Percentiles rank a stretch among this genome's conserved stretches.
Conservation (phyloP, 2,888 invertebrate genomes). For the Hypselothyrea guttata region DNA sequence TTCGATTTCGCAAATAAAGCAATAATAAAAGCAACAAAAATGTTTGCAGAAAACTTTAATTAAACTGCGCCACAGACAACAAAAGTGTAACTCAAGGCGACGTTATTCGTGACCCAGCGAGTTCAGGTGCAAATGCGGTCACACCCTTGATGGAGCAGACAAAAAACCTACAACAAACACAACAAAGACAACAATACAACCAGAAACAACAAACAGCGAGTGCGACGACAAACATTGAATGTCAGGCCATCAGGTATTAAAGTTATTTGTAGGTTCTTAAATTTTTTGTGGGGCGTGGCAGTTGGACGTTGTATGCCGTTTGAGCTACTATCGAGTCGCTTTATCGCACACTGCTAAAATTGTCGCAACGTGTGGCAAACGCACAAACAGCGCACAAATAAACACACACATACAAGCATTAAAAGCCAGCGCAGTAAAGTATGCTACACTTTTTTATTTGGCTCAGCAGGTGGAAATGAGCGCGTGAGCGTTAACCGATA, state of each 20-base stretch:
- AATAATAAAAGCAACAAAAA: constrained; percentile 55
- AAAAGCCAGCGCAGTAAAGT: constrained; percentile 41
- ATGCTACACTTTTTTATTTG: constrained; percentile 39
- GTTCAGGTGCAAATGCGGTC: constrained; percentile 67
- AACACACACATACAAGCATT: constrained; percentile 23
- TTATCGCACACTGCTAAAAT: constrained; percentile 44
- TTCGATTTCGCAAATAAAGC: constrained; percentile 49
- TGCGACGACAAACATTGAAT: constrained; percentile 1
- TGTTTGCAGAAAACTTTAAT: constrained; percentile 68
- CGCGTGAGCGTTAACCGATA: too few relatives aligned
- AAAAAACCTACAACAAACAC: constrained; percentile 36
- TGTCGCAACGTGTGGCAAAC: constrained; percentile 49
- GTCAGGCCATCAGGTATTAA: constrained; percentile 27
- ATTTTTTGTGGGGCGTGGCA: constrained; percentile 44
- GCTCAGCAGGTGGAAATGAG: constrained; percentile 21
- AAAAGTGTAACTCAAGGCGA: constrained; percentile 27
- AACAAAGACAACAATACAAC: constrained; percentile 7
- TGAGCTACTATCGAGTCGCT: constrained; percentile 41
- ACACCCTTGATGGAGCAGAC: constrained; percentile 54
- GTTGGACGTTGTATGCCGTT: constrained; percentile 9
- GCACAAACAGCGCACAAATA: too few relatives aligned
- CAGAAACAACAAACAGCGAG: too few relatives aligned
- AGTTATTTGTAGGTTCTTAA: constrained; percentile 33
- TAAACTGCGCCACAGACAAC: constrained; percentile 57
- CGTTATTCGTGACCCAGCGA: constrained; percentile 55